phyloP scores from a whole-genome alignment of 2,797 vertebrate genomes.

The Melanotaenia boesemani region DNA sequence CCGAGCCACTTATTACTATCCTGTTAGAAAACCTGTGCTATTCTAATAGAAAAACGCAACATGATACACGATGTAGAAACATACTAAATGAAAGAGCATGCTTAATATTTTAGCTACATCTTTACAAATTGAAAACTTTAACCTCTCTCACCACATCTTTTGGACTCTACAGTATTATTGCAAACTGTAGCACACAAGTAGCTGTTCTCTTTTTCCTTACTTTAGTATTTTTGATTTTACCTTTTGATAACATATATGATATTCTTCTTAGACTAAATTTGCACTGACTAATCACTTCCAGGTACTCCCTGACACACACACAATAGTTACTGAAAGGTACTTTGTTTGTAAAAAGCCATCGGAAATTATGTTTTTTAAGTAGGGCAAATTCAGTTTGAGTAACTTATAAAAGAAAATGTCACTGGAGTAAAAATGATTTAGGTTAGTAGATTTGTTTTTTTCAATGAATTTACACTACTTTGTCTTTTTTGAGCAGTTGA shows the following conservation, averaged over 20 bases:
- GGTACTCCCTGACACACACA: background rate
- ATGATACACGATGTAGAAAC: background rate
- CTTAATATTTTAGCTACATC: too few species aligned
- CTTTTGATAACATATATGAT: background rate
- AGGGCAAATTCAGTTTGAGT: background rate
- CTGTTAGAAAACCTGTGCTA: background rate
- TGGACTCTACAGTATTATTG: too few species aligned
- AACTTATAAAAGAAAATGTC: background rate
- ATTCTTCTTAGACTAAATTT: background rate
- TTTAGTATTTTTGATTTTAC: background rate
- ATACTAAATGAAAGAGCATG: background rate
- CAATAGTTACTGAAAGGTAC: too few species aligned
- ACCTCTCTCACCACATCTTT: too few species aligned
- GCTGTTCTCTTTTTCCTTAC: background rate
- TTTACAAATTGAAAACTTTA: too few species aligned
- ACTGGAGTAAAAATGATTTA: background rate
- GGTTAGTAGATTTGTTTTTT: background rate
- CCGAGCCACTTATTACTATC: background rate
- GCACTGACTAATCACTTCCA: background rate
- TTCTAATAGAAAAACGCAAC: background rate
- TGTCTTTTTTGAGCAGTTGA: background rate
- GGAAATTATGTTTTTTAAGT: background rate
- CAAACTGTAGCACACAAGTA: background rate
- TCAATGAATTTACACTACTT: background rate
- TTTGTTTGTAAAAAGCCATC: too few species aligned